phyloP scores from a whole-genome alignment of 2,888 invertebrate species.

The Lasioglossum malachurum region DNA sequence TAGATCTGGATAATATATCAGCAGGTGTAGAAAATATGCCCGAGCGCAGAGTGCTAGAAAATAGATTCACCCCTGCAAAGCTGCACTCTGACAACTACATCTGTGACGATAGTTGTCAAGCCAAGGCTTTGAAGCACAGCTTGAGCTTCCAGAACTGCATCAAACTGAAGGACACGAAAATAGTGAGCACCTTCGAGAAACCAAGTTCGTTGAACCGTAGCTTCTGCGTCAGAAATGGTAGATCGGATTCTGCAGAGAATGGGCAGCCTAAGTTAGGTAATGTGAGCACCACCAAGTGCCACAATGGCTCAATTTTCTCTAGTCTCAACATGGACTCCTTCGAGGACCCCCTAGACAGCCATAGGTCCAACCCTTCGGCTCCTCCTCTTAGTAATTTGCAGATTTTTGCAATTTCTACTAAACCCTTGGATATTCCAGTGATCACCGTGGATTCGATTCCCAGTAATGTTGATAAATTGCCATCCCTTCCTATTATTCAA shows the following conservation, averaged over 20 bases:
- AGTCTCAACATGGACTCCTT: conserved; percentile 35
- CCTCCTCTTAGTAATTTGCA: conserved; percentile 81
- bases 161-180: conserved; percentile 64
- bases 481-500: conserved; percentile 78
- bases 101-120: conserved; percentile 67
- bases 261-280: conserved; percentile 68
- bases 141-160: conserved; percentile 72
- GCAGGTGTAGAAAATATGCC: conserved; percentile 58
- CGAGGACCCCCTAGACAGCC: conserved; percentile 18
- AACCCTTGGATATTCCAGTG: conserved; percentile 79
- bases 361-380: conserved; percentile 67
- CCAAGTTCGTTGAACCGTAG: conserved; percentile 61
- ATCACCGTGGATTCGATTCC: conserved; percentile 71
- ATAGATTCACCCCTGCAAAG: conserved; percentile 60
- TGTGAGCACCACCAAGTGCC: conserved; percentile 67
- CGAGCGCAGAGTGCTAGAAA: conserved; percentile 62
- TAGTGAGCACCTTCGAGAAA: conserved; percentile 61
- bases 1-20: conserved; percentile 42
- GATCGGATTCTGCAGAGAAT: not conserved
- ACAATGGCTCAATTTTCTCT: conserved; percentile 64
- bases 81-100: conserved; percentile 69
- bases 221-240: conserved; percentile 51
- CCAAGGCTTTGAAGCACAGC: conserved; percentile 71
- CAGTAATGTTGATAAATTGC: conserved; percentile 76
- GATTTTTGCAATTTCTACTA: conserved; percentile 82